These are phyloP conservation scores for Bombycilla garrulus DNA, from an alignment of 2,113 vertebrate genomes.

Conservation along the genomic window DNA sequence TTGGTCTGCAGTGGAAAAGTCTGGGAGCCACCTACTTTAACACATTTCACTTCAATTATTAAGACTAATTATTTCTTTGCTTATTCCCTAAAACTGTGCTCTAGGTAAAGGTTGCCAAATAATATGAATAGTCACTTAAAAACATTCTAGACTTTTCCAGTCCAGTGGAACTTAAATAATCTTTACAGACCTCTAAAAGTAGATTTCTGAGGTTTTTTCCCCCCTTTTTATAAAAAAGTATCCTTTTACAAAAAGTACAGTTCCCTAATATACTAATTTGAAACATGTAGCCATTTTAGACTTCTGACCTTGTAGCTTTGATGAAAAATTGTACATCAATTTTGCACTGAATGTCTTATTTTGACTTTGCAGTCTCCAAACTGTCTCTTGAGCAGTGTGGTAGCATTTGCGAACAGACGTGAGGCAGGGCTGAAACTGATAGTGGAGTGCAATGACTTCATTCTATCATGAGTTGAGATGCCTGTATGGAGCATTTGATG, in stretches of 20 bases:
- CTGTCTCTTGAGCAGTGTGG: neutral
- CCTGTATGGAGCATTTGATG: neutral
- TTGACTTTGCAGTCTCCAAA: neutral
- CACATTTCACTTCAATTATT: neutral
- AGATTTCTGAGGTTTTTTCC: neutral
- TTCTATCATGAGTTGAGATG: neutral
- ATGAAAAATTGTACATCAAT: neutral
- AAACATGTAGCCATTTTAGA: neutral
- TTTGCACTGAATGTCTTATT: neutral
- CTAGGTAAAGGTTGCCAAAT: neutral
- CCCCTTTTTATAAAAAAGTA: neutral
- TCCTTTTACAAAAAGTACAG: neutral
- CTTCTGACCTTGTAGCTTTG: neutral
- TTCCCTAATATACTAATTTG: neutral
- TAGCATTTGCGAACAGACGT: neutral
- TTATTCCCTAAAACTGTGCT: neutral
- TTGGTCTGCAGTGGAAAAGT: neutral
- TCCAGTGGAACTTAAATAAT: neutral
- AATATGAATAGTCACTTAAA: neutral
- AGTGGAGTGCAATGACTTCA: neutral
- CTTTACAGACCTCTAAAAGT: neutral
- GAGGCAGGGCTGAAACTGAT: neutral
- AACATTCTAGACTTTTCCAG: neutral
- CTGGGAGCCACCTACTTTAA: neutral
- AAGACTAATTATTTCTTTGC: neutral